Conservation (phyloP, 2,113 vertebrate genomes). For the Cacatua alba region DNA sequence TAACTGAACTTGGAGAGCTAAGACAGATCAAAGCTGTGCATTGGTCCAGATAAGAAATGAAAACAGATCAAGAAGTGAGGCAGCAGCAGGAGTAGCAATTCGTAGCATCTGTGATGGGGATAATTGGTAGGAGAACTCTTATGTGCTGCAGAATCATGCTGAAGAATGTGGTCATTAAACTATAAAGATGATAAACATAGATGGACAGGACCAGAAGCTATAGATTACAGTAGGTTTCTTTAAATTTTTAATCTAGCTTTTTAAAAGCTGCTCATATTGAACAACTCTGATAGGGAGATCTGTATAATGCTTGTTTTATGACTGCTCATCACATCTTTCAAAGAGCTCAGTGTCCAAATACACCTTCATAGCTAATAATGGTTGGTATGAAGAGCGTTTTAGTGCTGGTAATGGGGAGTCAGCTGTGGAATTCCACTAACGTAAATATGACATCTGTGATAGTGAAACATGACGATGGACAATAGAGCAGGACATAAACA, state of each 20-base stretch:
- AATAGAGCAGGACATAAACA: neutral
- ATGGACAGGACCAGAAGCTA: neutral
- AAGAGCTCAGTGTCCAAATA: neutral
- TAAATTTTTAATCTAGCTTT: neutral
- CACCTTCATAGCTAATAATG: neutral
- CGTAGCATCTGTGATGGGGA: neutral
- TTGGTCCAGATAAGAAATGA: neutral
- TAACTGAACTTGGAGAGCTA: neutral
- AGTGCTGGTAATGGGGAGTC: rapidly evolving
- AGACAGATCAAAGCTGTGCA: neutral
- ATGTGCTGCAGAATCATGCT: neutral
- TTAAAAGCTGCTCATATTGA: neutral
- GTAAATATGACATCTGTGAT: neutral
- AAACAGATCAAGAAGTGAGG: neutral
- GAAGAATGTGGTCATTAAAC: neutral
- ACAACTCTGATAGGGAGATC: neutral
- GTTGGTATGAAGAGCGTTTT: neutral
- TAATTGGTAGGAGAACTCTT: neutral
- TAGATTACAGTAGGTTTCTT: neutral
- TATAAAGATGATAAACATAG: neutral
- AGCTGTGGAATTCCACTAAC: neutral
- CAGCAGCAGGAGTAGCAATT: neutral
- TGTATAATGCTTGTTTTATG: neutral
- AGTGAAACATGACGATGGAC: neutral
- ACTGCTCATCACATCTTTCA: neutral